Evolutionary conservation across 2,888 invertebrate genomes (phyloP), one percentile per base, ranked within the genome.

Genomic region (Poecilus cupreus): DNA sequence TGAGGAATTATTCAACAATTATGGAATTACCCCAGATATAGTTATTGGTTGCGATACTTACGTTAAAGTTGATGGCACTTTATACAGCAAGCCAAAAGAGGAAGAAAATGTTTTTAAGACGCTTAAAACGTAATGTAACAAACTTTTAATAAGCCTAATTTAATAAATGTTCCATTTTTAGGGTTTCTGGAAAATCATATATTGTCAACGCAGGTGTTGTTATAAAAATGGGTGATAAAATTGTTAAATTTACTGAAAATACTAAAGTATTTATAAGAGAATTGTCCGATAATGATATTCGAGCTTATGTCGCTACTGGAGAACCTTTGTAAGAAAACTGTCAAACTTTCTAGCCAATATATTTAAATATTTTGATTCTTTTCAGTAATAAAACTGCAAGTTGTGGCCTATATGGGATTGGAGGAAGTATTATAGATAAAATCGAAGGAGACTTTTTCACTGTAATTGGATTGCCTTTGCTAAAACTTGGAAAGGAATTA

Each of bases 31-130:
- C 1, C 93, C 94, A 16, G 93, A 94, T 85, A 88, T 97, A 3
- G 91, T 97, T 0, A 96, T 98, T 84, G 96, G 96, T 3, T 96
- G 96, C 13, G 98, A 98, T 87, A 98, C 97, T 0, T 93, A 97
- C 89, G 96, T 98, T 0, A 93, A 94, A 0, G 88, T 95, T 83
- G 93, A 92, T 68, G 91, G 92, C n/a, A 90, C 92, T 83, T 92
- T 97, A 85, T 96, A 94, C 89, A 97, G 97, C 4, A 98, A 98
- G 88, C 97, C 98, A 6, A 91, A 90, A 68, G 91, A 93, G 83
- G 89, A 92, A 74, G 88, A 90, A 0, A 93, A 96, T 86, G 97
- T 96, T 0, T 91, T 92, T 88, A 84, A 88, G 77, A 91, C 91
- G 88, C 84, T 91, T 5, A 88, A 89, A 81, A 87, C 88, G 91